These are phyloP conservation scores for Megastigmus dorsalis DNA, from an alignment of 2,888 invertebrate species.

Conservation along the genomic window DNA sequence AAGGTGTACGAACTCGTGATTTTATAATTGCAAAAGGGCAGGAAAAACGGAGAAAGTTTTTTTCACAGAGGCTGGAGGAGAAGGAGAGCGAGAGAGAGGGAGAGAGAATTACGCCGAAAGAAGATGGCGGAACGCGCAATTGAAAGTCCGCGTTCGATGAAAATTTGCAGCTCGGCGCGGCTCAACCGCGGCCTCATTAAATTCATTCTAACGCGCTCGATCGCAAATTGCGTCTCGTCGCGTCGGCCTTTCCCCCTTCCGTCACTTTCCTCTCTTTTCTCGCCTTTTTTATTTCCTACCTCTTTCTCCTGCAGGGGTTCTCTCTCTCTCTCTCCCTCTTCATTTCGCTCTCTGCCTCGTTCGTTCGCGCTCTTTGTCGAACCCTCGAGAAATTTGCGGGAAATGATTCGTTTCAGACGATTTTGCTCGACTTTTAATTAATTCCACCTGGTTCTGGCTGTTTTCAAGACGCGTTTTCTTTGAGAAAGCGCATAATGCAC, in stretches of 20 bases:
- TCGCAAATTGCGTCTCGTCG: slow-evolving; percentile 47
- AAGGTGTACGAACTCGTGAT: slow-evolving; percentile 25
- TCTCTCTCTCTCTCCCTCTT: background rate
- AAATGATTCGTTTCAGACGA: slow-evolving; percentile 17
- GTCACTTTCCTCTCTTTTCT: background rate
- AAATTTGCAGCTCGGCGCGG: slow-evolving; percentile 22
- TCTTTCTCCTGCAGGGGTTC: background rate
- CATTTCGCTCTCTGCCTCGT: background rate
- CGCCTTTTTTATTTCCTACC: no score
- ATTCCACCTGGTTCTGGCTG: background rate
- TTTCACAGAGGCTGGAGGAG: background rate
- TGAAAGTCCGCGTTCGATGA: slow-evolving; percentile 37
- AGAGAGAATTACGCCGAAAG: background rate
- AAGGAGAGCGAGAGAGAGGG: background rate
- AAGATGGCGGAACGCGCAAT: background rate
- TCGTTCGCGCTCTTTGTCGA: background rate
- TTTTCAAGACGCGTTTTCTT: background rate
- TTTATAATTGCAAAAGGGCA: slow-evolving; percentile 21
- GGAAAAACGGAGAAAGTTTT: background rate
- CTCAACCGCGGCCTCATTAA: slow-evolving; percentile 36
- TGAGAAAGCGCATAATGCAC: no score
- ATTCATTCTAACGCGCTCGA: slow-evolving; percentile 33
- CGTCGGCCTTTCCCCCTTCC: background rate
- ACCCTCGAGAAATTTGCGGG: background rate
- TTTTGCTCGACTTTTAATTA: slow-evolving; percentile 25